Conservation (phyloP, 2,888 invertebrate species). For the Bembecia ichneumoniformis region DNA sequence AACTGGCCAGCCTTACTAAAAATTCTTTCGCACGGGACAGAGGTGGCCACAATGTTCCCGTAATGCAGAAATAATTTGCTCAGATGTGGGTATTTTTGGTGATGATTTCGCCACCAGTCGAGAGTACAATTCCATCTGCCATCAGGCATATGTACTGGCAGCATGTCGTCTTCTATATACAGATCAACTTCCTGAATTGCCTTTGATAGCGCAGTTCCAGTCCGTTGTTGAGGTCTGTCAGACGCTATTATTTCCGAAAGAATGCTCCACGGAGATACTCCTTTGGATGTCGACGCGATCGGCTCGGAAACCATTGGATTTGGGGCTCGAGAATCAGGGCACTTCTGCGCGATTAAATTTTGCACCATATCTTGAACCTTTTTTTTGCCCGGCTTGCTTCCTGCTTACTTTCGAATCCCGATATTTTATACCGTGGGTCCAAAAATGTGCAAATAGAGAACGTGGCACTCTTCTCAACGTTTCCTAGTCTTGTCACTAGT, state of each 20-base stretch:
- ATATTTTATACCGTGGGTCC: too few species aligned
- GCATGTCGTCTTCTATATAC: slow-evolving; percentile 3
- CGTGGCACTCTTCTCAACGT: too few species aligned
- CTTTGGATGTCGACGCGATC: neutral
- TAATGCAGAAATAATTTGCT: slow-evolving; percentile 1
- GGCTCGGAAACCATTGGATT: neutral
- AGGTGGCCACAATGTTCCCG: too few species aligned
- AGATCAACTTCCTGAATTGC: slow-evolving; percentile 4
- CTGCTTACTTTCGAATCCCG: too few species aligned
- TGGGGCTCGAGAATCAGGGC: neutral
- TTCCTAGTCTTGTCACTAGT: slow-evolving; percentile 1
- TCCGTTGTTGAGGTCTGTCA: slow-evolving; percentile 1
- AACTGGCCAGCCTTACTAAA: too few species aligned
- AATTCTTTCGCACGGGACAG: too few species aligned
- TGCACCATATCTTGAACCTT: neutral
- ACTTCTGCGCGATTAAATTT: neutral
- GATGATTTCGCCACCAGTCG: slow-evolving; percentile 2
- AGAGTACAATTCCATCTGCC: neutral
- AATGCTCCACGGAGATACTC: neutral
- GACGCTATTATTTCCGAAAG: neutral
- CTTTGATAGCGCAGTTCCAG: slow-evolving; percentile 4
- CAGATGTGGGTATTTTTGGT: slow-evolving; percentile 4
- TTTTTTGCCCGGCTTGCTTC: slow-evolving; percentile 1
- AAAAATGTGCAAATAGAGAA: too few species aligned
- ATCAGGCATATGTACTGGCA: slow-evolving; percentile 1